Conservation (phyloP, 1,140 invertebrate species). For the Geopemphigus sp. region DNA sequence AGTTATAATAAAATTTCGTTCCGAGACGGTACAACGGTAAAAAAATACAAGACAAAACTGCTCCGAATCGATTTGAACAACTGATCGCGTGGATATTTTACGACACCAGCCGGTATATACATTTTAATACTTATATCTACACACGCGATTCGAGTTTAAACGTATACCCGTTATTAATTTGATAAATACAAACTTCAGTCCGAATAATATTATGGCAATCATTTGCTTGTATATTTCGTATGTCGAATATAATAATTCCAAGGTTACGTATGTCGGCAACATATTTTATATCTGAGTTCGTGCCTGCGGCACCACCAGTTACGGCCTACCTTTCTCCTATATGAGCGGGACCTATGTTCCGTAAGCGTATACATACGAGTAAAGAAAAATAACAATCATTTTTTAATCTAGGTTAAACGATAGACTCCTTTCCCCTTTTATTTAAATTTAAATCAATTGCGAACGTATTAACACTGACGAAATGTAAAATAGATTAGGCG, state of each 20-base stretch:
- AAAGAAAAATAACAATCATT: slow-evolving; percentile 37
- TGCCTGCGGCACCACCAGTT: background rate
- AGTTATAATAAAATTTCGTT: slow-evolving; percentile 9
- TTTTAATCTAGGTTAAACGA: slow-evolving; percentile 40
- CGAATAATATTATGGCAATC: slow-evolving; percentile 1
- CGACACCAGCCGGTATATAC: slow-evolving; percentile 5
- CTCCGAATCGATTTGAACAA: slow-evolving; percentile 23
- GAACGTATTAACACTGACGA: background rate
- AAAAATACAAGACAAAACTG: background rate
- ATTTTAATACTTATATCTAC: background rate
- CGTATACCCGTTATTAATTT: slow-evolving; percentile 21
- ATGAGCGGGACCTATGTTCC: background rate
- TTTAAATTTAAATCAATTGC: slow-evolving; percentile 20
- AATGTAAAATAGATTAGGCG: slow-evolving; percentile 31
- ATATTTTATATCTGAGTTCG: background rate
- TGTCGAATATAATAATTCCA: slow-evolving; percentile 15
- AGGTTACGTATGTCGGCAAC: slow-evolving; percentile 6
- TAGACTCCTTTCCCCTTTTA: background rate
- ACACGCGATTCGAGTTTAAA: slow-evolving; percentile 8
- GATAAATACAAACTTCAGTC: background rate
- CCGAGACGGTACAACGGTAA: background rate
- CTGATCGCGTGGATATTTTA: slow-evolving; percentile 27
- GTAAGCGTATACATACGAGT: background rate
- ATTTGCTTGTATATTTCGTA: slow-evolving; percentile 5
- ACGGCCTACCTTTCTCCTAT: slow-evolving; percentile 27